phyloP scores from a whole-genome alignment of 2,888 invertebrate species.

The Pyralis farinalis region DNA sequence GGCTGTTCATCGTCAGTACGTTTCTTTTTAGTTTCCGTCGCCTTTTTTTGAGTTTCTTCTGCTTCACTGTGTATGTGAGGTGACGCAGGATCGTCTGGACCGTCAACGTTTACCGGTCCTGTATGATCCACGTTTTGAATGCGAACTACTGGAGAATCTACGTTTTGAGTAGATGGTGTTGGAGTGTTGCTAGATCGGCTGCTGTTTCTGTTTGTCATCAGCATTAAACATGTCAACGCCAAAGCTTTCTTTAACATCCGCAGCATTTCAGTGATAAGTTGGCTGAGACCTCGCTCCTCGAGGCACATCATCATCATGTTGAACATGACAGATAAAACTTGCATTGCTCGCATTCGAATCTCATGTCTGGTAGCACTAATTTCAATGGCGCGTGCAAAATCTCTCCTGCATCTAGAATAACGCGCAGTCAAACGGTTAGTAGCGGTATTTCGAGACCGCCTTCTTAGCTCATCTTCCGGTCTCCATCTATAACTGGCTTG shows the following conservation, averaged over 20 bases:
- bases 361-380: constrained; percentile 67
- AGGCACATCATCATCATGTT: constrained; percentile 79
- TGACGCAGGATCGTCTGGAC: constrained; percentile 48
- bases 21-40: constrained; percentile 17
- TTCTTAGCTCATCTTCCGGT: constrained; percentile 52
- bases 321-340: constrained; percentile 74
- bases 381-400: constrained; percentile 56
- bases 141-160: constrained; percentile 57
- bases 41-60: constrained; percentile 26
- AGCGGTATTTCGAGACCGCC: constrained; percentile 43
- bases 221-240: constrained; percentile 68
- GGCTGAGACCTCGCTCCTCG: constrained; percentile 67
- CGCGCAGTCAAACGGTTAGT: constrained; percentile 45
- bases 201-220: constrained; percentile 61
- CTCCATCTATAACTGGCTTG: constrained; percentile 53
- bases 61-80: constrained; percentile 21
- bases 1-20: constrained; percentile 17
- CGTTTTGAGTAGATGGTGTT: constrained; percentile 37
- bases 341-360: constrained; percentile 74
- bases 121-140: constrained; percentile 64
- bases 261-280: constrained; percentile 67
- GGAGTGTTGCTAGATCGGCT: constrained; percentile 35
- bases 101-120: constrained; percentile 64
- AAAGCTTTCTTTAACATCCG: constrained; percentile 67
- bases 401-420: constrained; percentile 47